These are phyloP conservation scores for Congeria kusceri DNA, from an alignment of 2,888 invertebrate genomes.

Conservation along the genomic window DNA sequence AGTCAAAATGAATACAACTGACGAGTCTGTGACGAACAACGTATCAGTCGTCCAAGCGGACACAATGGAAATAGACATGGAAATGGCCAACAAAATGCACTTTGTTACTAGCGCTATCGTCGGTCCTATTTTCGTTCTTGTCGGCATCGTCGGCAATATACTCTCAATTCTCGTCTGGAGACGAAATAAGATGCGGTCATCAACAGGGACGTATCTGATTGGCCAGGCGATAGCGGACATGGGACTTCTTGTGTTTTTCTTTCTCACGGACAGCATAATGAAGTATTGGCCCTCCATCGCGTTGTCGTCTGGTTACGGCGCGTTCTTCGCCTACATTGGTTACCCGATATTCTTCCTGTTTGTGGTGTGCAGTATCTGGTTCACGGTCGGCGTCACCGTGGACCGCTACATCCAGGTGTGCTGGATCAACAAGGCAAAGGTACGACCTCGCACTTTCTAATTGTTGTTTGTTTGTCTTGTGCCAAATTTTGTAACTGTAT, in stretches of 20 bases:
- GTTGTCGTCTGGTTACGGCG: constrained; percentile 62
- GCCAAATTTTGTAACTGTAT: too few relatives aligned
- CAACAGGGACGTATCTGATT: constrained; percentile 69
- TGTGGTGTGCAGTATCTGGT: constrained; percentile 77
- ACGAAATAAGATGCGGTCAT: constrained; percentile 49
- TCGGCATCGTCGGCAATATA: constrained; percentile 54
- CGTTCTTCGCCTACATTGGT: constrained; percentile 72
- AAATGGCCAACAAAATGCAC: constrained; percentile 7
- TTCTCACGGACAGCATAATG: constrained; percentile 66
- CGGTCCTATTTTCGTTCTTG: constrained; percentile 47
- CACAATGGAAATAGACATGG: background rate
- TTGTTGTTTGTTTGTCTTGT: too few relatives aligned
- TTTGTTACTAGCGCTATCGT: background rate
- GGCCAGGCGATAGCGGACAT: constrained; percentile 75
- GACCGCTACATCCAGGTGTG: constrained; percentile 81
- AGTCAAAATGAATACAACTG: too few relatives aligned
- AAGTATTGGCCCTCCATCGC: constrained; percentile 64
- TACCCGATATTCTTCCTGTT: constrained; percentile 75
- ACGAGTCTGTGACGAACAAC: too few relatives aligned
- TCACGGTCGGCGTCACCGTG: constrained; percentile 79
- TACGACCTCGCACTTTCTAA: constrained; percentile 18
- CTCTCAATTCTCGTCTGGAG: constrained; percentile 58
- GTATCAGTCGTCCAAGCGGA: too few relatives aligned
- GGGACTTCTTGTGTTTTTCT: constrained; percentile 71
- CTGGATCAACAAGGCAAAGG: constrained; percentile 76